These are phyloP conservation scores for Erynnis tages DNA, from an alignment of 2,888 invertebrate genomes.

Conservation along the genomic window DNA sequence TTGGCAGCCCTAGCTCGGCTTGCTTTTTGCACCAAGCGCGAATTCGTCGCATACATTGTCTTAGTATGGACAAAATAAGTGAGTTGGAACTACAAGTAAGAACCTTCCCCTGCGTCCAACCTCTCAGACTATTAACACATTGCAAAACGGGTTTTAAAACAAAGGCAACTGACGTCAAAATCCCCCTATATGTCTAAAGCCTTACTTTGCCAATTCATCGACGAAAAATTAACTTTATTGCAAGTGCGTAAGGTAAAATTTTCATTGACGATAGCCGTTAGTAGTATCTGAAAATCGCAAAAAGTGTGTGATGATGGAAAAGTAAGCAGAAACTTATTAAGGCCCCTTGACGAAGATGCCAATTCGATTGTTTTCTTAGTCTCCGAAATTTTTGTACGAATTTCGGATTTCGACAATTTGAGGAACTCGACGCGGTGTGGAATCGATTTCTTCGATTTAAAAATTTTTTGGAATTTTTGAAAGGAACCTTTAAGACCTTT, in stretches of 20 bases:
- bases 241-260: conserved; percentile 33
- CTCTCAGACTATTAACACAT: conserved; percentile 16
- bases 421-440: conserved; percentile 12
- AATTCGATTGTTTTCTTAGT: conserved; percentile 56
- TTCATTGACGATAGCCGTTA: conserved; percentile 29
- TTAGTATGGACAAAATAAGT: conserved; percentile 75
- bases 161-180: conserved; percentile 24
- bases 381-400: conserved; percentile 39
- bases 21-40: conserved; percentile 58
- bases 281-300: conserved; percentile 40
- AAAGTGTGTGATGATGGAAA: conserved; percentile 65
- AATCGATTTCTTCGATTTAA: conserved; percentile 14
- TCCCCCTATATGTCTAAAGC: conserved; percentile 6
- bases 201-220: background rate
- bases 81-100: conserved; percentile 68
- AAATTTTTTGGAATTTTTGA: background rate
- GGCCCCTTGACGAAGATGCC: conserved; percentile 66
- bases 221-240: background rate
- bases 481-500: background rate
- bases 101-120: conserved; percentile 44
- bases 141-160: conserved; percentile 19
- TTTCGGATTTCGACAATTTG: conserved; percentile 42
- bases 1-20: conserved; percentile 48
- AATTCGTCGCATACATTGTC: conserved; percentile 71
- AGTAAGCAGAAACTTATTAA: conserved; percentile 73